Evolutionary conservation across 2,888 invertebrate genomes (phyloP).

Genomic region (Amphipoea lucens): DNA sequence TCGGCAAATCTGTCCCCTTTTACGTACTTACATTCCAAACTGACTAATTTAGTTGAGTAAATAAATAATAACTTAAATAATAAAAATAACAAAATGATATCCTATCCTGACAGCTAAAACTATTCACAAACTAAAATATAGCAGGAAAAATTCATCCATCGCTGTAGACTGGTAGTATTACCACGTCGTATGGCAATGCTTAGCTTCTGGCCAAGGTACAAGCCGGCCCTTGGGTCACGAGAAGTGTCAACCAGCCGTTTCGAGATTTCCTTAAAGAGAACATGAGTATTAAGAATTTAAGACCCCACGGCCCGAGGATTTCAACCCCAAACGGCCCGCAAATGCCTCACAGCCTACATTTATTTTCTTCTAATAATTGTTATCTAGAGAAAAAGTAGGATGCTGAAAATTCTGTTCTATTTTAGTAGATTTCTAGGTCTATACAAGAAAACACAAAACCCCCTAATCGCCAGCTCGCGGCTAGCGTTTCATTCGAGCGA

Average conservation of each 20-base stretch:
- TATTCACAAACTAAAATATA: neutral
- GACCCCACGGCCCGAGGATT: neutral
- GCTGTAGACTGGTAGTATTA: neutral
- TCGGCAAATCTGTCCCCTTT: neutral
- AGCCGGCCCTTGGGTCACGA: neutral
- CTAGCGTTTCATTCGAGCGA: conserved; percentile 76
- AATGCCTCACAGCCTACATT: neutral
- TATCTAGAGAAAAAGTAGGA: neutral
- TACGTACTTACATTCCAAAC: neutral
- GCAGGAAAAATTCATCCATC: neutral
- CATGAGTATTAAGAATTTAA: too few relatives aligned
- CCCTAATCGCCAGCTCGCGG: conserved; percentile 81
- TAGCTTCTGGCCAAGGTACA: neutral
- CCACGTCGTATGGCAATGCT: neutral
- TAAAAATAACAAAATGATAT: too few relatives aligned
- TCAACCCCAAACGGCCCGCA: neutral
- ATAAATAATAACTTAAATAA: too few relatives aligned
- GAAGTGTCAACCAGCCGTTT: neutral
- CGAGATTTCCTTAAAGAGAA: too few relatives aligned
- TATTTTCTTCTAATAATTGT: neutral
- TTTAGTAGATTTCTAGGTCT: conserved; percentile 56
- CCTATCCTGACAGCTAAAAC: neutral
- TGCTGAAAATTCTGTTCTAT: neutral
- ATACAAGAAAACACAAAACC: conserved; percentile 64
- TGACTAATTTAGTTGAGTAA: neutral